Base-by-base conservation (phyloP, 2,113 vertebrate species). In the Hypomesus transpacificus region DNA sequence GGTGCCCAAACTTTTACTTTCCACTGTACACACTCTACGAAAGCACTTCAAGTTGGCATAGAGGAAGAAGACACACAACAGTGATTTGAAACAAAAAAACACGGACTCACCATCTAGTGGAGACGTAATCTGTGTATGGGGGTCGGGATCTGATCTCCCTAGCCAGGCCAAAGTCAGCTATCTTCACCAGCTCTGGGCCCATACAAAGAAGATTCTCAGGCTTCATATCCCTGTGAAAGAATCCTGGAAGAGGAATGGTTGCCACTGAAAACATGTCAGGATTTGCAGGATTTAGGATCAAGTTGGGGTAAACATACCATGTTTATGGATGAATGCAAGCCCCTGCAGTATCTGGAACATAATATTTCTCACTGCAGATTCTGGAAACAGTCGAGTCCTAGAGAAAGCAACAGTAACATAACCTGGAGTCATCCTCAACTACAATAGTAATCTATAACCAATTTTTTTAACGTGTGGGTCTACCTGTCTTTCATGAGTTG, bases 401-500 rank as follows among this genome's bases (percentile, higher is more conserved):
- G 16, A 89, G 81, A 46, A 87, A 75, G 59, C 84, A 89, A 73
- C 50, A 57, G 14, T 73, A 69, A 71, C 2, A 52, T 4, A 21
- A 46, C 39, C 7, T 46, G 24, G 24, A 46, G 39, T 46, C 39
- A 46, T 46, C 39, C 39, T 46, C 39, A 46, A 46, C 39, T 11
- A 46, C 39, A 63, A 63, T 7, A 61, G 24, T 14, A 34, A 63
- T 31, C 28, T 9, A 63, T 31, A 21, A 63, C 16, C 28, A 26
- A 63, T 31, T 22, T 9, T 13, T 11, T 26, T 66, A 83, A 61
- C 11, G 26, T 31, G 17, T 31, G 18, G 61, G 61, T 70, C 9
- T 92, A 99, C 97, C 97, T 95, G 86, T 98, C 95, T 90, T 97
- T 98, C 97, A 99, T 99, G 46, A 99, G 90, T 74, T 99, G 97